These are phyloP conservation scores for Typhlomys cinereus DNA, from an alignment of 2,113 vertebrate species.

Conservation along the genomic window DNA sequence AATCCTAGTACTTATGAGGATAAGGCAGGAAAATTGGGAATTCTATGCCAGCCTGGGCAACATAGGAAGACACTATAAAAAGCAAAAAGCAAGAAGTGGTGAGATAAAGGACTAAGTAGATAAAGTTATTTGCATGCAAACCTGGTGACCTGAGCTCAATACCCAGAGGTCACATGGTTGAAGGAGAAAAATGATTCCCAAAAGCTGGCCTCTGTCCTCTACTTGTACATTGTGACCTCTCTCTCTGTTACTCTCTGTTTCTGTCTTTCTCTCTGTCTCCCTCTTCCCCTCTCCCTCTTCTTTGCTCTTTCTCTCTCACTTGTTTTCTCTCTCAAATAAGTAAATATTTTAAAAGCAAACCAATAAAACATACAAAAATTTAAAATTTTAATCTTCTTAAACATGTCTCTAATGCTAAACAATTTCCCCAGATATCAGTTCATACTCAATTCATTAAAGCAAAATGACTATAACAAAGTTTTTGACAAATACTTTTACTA, in stretches of 20 bases:
- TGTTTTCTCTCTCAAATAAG: no score
- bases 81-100: background rate
- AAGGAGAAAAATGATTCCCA: no score
- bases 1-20: background rate
- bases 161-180: no score
- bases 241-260: no score
- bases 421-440: background rate
- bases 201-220: no score
- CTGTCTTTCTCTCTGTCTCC: no score
- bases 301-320: no score
- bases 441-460: background rate
- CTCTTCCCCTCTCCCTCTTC: no score
- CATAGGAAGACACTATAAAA: background rate
- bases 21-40: background rate
- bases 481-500: background rate
- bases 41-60: background rate
- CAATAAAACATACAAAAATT: background rate
- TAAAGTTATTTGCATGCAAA: no score
- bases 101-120: no score
- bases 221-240: no score
- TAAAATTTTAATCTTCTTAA: background rate
- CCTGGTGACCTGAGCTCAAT: no score
- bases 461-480: background rate
- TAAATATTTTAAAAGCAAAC: background rate
- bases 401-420: background rate